Conservation (phyloP, 2,888 invertebrate genomes). For the Cerastis leucographa region DNA sequence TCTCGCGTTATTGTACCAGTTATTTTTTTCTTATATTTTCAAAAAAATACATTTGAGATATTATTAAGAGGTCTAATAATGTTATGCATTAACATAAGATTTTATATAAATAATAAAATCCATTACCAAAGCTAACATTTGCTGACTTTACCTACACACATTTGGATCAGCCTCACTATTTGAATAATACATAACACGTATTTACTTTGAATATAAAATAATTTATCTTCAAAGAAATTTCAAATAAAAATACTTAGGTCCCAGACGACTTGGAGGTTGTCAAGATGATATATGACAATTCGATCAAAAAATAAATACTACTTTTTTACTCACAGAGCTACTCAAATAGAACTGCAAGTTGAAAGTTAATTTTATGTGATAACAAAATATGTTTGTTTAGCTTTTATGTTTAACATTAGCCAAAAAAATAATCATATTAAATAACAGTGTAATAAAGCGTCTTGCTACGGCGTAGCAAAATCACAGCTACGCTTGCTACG, state of each 20-base stretch:
- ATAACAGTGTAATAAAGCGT: no score
- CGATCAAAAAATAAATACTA: conserved; percentile 27
- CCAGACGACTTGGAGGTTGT: conserved; percentile 33
- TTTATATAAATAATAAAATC: conserved; percentile 2
- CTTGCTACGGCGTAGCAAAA: conserved; percentile 21
- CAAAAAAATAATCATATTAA: no score
- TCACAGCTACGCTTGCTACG: conserved; percentile 21
- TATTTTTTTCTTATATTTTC: not conserved
- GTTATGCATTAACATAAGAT: not conserved
- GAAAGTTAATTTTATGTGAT: not conserved
- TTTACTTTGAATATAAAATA: conserved; percentile 55
- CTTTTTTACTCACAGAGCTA: not conserved
- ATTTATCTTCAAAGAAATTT: conserved; percentile 50
- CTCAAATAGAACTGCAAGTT: not conserved
- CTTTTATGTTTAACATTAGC: not conserved
- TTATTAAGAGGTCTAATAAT: not conserved
- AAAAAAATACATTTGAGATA: not conserved
- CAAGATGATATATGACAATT: conserved; percentile 18
- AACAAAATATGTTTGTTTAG: not conserved
- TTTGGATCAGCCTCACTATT: conserved; percentile 43
- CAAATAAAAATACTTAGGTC: conserved; percentile 43
- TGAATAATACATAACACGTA: conserved; percentile 60
- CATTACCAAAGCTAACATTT: conserved; percentile 30
- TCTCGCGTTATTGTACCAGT: no score
- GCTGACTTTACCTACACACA: conserved; percentile 31